These are phyloP conservation scores for Nibea coibor DNA, from an alignment of 2,113 vertebrate genomes.

Conservation along the genomic window DNA sequence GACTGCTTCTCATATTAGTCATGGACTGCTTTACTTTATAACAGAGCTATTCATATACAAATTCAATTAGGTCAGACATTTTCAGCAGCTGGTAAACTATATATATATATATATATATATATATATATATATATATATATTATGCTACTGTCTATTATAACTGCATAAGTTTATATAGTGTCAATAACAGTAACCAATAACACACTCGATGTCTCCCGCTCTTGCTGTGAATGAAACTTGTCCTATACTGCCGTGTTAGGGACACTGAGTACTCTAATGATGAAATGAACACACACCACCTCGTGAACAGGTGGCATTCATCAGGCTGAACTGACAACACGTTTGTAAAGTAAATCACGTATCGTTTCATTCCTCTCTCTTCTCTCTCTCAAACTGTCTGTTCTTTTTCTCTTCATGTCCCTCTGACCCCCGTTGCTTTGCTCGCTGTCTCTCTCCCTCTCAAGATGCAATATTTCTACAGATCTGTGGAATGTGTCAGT, in stretches of 20 bases:
- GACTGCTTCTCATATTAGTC: not conserved
- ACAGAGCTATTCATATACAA: too few relatives aligned
- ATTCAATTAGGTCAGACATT: too few relatives aligned
- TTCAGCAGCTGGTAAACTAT: too few relatives aligned
- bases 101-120: too few relatives aligned
- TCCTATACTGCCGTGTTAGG: not conserved
- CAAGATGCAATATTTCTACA: not conserved
- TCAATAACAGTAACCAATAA: too few relatives aligned
- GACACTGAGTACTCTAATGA: not conserved
- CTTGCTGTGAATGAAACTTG: not conserved
- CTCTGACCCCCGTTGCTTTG: not conserved
- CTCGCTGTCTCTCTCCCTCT: not conserved
- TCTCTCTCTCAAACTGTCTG: not conserved
- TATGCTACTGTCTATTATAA: too few relatives aligned
- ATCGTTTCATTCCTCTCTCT: not conserved
- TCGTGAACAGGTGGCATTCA: not conserved
- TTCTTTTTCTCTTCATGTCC: not conserved
- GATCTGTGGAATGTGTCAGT: conserved; percentile 33
- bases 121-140: too few relatives aligned
- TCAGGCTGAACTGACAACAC: not conserved
- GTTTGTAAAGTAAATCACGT: not conserved
- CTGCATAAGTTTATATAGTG: too few relatives aligned
- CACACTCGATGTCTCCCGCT: too few relatives aligned
- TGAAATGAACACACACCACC: not conserved
- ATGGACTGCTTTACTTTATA: not conserved